These are phyloP conservation scores for Hartigia nigra DNA, from an alignment of 2,888 invertebrate species.

Conservation along the genomic window DNA sequence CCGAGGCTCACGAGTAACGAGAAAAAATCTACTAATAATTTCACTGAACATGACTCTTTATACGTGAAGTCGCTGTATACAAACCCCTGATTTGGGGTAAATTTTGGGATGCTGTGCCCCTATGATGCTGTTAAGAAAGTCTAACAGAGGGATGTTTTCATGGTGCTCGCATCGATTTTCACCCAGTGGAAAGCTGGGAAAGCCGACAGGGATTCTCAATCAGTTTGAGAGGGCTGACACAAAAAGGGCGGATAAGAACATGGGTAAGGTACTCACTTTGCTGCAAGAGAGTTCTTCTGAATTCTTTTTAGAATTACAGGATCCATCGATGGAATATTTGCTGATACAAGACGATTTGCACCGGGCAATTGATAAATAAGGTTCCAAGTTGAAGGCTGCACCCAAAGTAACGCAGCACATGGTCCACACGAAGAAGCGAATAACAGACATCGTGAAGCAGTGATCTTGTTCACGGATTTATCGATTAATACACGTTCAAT, in stretches of 20 bases:
- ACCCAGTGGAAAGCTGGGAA: not conserved
- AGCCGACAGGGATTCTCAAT: slow-evolving; percentile 3
- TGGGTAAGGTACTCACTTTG: slow-evolving; percentile 45
- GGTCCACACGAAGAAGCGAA: slow-evolving; percentile 40
- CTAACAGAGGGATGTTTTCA: slow-evolving; percentile 9
- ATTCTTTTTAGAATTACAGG: slow-evolving; percentile 54
- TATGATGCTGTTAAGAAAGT: not conserved
- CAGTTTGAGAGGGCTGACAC: not conserved
- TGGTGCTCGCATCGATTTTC: slow-evolving; percentile 12
- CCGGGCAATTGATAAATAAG: slow-evolving; percentile 57
- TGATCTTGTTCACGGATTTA: not conserved
- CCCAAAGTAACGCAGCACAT: slow-evolving; percentile 42
- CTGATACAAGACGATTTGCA: slow-evolving; percentile 60
- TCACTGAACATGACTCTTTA: not conserved
- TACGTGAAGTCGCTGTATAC: not conserved
- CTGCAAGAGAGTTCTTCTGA: slow-evolving; percentile 52
- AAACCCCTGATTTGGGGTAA: not conserved
- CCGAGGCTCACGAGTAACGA: not conserved
- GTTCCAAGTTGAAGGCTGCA: slow-evolving; percentile 57
- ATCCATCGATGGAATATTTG: slow-evolving; percentile 53
- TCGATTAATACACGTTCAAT: not conserved
- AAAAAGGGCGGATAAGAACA: slow-evolving; percentile 6
- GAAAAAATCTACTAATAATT: not conserved
- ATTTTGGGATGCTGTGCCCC: not conserved
- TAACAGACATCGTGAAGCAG: not conserved